Evolutionary conservation across 1,140 invertebrate genomes (phyloP), one percentile per base, ranked within the genome.

Genomic region (Drosophila subobscura): DNA sequence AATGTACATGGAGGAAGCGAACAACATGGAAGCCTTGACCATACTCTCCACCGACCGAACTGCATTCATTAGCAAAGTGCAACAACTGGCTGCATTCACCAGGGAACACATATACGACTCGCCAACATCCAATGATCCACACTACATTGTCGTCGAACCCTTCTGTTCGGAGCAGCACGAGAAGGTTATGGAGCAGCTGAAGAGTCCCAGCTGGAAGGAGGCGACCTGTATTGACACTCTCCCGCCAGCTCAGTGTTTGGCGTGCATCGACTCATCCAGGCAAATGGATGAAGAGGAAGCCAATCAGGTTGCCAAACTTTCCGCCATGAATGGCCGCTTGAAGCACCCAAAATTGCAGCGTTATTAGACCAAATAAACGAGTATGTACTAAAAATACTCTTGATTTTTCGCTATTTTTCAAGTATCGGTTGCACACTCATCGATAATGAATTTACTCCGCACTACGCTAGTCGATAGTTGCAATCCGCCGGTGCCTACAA

Each of bases 91-190:
- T 1, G 92, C 94, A 64, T 76, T 92, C 10, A 97, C 96, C 85
- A 93, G 95, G 70, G 93, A 94, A 56, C 94, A 94, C 67, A 90
- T 98, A 44, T 97, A 96, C 92, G 95, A 97, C 92, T 92, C 94
- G 46, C 94, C 96, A 22, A 92, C 93, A 0, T 93, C 93, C 37
- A 95, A 96, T 74, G 97, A 98, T 93, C 95, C 96, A 25, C 96
- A 98, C 93, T 97, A 97, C 64, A 96, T 98, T 52, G 94, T 93
- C 40, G 97, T 98, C 91, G 95, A 95, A 84, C 94, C 93, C 4
- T 97, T 95, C 91, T 93, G 95, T 85, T 93, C 94, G 7, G 94
- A 94, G 46, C 83, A 96, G 25, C 96, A 98, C 92, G 95, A 95
- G 54, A 90, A 94, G 41, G 93, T 94, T 23, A 71, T 85, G 47